These are phyloP conservation scores for Pristionchus exspectatus DNA, from an alignment of 2,888 invertebrate species.

Conservation along the genomic window DNA sequence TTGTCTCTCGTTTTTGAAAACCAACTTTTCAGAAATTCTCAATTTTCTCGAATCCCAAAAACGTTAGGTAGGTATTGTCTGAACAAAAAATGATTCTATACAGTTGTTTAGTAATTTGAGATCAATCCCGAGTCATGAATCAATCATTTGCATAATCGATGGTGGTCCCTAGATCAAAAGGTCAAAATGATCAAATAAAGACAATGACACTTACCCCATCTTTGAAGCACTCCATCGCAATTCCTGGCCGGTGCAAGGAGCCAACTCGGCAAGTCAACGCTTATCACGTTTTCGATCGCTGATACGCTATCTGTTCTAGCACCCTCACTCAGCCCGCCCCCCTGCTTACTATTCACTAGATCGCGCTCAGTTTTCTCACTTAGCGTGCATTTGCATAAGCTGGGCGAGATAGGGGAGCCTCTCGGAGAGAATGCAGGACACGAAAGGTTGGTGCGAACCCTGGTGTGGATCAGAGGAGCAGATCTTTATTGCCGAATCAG, in stretches of 20 bases:
- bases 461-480: slow-evolving; percentile 5
- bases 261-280: neutral
- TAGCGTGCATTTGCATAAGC: slow-evolving; percentile 12
- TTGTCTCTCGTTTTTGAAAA: too few relatives aligned
- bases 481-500: neutral
- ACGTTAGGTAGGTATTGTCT: too few relatives aligned
- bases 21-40: too few relatives aligned
- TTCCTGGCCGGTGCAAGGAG: neutral
- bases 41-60: too few relatives aligned
- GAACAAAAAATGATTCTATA: too few relatives aligned
- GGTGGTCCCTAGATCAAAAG: too few relatives aligned
- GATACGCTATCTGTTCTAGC: neutral
- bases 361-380: neutral
- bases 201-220: neutral
- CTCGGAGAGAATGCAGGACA: neutral
- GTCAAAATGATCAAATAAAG: neutral
- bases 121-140: too few relatives aligned
- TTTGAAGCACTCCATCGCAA: slow-evolving; percentile 9
- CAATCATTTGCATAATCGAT: too few relatives aligned
- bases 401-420: neutral
- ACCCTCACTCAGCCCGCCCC: neutral
- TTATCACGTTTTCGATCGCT: neutral
- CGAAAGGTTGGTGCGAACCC: slow-evolving; percentile 2
- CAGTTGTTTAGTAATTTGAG: too few relatives aligned
- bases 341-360: slow-evolving; percentile 14